A percentile compares a stretch with the other conserved stretches of the same genome.
phyloP scores from a whole-genome alignment of 2,888 invertebrate genomes.

The Cephonodes hylas region DNA sequence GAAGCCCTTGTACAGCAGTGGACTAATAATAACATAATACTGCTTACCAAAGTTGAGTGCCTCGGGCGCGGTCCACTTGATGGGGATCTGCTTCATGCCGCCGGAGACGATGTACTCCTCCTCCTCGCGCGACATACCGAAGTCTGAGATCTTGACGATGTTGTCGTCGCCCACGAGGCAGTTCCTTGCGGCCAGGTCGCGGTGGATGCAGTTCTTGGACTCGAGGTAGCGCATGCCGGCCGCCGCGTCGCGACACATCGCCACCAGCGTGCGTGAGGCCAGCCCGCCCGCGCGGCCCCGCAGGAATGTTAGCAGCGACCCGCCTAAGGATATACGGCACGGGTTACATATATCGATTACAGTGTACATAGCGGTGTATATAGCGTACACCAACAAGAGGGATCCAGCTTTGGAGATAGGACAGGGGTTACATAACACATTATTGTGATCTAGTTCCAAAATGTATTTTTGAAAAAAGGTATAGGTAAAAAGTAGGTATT shows the following conservation, averaged over 20 bases:
- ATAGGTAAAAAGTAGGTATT: no score
- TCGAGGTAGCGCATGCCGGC: conserved; percentile 97
- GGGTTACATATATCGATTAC: neutral
- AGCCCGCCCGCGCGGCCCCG: conserved; percentile 87
- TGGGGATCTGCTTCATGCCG: conserved; percentile 99
- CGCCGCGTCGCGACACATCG: conserved; percentile 96
- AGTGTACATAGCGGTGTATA: no score
- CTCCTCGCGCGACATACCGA: conserved; percentile 98
- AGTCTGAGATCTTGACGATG: conserved; percentile 97
- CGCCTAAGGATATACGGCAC: conserved; percentile 81
- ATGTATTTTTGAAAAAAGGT: no score
- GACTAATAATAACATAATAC: no score
- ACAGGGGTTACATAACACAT: no score
- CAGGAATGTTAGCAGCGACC: conserved; percentile 93
- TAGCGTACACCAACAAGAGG: no score
- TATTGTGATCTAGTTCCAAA: no score
- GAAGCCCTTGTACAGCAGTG: no score
- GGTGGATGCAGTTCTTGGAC: conserved; percentile 96
- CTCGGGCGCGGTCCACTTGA: conserved; percentile 99
- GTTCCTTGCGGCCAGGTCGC: conserved; percentile 97
- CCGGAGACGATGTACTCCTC: conserved; percentile 98
- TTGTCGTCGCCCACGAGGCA: conserved; percentile 93
- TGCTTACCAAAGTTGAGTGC: conserved; percentile 95
- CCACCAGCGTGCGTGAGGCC: conserved; percentile 85
- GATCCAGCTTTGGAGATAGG: no score